phyloP scores from a whole-genome alignment of 2,797 vertebrate genomes.

The Cryptoprocta ferox region DNA sequence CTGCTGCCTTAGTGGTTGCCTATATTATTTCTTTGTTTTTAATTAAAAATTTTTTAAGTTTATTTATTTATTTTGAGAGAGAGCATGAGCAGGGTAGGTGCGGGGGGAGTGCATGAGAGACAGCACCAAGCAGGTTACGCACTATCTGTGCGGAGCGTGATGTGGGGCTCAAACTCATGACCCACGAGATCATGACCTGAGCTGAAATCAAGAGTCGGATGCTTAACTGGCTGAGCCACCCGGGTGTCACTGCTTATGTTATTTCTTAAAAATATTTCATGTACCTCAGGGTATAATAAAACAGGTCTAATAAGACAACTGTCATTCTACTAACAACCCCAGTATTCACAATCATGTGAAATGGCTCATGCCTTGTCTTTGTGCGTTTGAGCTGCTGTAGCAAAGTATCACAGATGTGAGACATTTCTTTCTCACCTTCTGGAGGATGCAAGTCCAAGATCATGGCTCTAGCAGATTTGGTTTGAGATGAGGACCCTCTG shows the following conservation, averaged over 20 bases:
- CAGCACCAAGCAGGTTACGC: too few species aligned
- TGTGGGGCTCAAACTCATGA: too few species aligned
- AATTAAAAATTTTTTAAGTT: too few species aligned
- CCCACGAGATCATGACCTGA: too few species aligned
- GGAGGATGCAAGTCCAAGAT: neutral
- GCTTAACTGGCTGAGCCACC: too few species aligned
- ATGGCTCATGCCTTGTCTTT: neutral
- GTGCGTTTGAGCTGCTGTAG: neutral
- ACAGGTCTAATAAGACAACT: neutral
- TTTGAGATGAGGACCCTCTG: neutral
- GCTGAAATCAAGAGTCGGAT: too few species aligned
- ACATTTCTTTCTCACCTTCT: neutral
- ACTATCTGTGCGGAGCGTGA: too few species aligned
- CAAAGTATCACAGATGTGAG: neutral
- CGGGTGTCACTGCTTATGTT: too few species aligned
- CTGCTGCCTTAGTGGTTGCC: neutral
- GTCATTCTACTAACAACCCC: neutral
- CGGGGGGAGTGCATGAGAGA: too few species aligned
- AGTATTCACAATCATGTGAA: rapidly evolving
- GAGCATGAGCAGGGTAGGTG: too few species aligned
- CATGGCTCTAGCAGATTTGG: neutral
- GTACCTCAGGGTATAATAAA: too few species aligned
- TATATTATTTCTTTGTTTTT: neutral
- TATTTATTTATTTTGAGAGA: too few species aligned
- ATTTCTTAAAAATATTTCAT: neutral